Conservation (phyloP, 2,797 vertebrate genomes). For the Chromis chromis region DNA sequence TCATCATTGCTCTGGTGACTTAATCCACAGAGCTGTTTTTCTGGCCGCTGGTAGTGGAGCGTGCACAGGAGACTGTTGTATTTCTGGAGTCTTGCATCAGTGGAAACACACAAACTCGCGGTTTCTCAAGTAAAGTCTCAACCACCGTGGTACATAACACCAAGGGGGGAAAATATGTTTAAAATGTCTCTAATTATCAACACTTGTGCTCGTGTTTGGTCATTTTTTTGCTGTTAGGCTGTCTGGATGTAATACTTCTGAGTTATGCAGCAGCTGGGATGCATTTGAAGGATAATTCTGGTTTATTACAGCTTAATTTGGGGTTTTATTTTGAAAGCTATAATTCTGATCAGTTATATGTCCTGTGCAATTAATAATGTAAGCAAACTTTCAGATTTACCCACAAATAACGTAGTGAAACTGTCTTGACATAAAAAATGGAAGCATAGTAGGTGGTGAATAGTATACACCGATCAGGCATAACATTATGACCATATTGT, state of each 20-base stretch:
- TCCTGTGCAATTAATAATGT: background rate
- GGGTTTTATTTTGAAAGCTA: no score
- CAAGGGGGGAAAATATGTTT: constrained; percentile 6
- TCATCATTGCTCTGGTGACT: constrained; percentile 58
- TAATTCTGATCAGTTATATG: background rate
- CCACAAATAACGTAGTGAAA: no score
- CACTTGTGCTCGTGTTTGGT: constrained; percentile 23
- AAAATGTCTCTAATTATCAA: constrained; percentile 34
- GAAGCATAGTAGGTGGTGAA: no score
- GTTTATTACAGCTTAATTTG: no score
- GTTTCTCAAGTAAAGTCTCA: constrained; percentile 34
- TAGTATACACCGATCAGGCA: no score
- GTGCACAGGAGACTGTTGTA: constrained; percentile 56
- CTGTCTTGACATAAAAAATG: no score
- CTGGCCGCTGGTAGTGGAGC: constrained; percentile 60
- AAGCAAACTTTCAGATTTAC: no score
- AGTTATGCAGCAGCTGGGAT: background rate
- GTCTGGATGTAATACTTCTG: background rate
- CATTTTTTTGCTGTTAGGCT: constrained; percentile 10
- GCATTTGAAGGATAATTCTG: no score
- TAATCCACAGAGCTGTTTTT: constrained; percentile 67
- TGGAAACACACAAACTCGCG: constrained; percentile 35
- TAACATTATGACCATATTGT: no score
- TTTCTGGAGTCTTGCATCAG: constrained; percentile 76
- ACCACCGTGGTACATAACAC: background rate